phyloP scores from a whole-genome alignment of 92 coral and sea anemone species.

The Phymanthus crucifer region DNA sequence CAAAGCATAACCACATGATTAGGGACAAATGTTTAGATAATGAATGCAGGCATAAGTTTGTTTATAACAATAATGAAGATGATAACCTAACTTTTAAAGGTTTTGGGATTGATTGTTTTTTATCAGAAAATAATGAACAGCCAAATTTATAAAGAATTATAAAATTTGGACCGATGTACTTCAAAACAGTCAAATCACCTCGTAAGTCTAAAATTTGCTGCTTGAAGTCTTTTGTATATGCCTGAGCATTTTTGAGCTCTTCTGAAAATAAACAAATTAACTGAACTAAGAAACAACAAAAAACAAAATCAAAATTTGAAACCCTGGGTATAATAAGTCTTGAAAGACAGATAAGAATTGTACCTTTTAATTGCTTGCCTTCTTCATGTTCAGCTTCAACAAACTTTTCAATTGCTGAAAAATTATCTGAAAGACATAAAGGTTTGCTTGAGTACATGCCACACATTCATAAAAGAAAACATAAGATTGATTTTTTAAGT shows the following conservation, averaged over 20 bases:
- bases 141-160: background rate
- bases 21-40: too few relatives aligned
- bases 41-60: too few relatives aligned
- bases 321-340: background rate
- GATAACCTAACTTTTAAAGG: too few relatives aligned
- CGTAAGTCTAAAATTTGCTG: conserved; percentile 93
- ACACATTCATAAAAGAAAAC: too few relatives aligned
- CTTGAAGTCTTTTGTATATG: conserved; percentile 91
- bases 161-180: too few relatives aligned
- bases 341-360: background rate
- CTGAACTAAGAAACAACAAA: conserved; percentile 19
- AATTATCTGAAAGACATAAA: conserved; percentile 41
- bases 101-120: too few relatives aligned
- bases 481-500: too few relatives aligned
- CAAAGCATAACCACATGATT: too few relatives aligned
- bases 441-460: background rate
- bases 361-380: conserved; percentile 61
- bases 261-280: conserved; percentile 66
- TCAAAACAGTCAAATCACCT: conserved; percentile 56
- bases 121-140: background rate
- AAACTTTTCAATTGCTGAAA: conserved; percentile 58
- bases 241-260: conserved; percentile 87
- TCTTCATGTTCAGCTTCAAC: conserved; percentile 62
- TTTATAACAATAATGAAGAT: too few relatives aligned
- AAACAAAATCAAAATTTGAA: conserved; percentile 10